Evolutionary conservation across 2,797 vertebrate species (phyloP).

Genomic region (Cuniculus paca): DNA sequence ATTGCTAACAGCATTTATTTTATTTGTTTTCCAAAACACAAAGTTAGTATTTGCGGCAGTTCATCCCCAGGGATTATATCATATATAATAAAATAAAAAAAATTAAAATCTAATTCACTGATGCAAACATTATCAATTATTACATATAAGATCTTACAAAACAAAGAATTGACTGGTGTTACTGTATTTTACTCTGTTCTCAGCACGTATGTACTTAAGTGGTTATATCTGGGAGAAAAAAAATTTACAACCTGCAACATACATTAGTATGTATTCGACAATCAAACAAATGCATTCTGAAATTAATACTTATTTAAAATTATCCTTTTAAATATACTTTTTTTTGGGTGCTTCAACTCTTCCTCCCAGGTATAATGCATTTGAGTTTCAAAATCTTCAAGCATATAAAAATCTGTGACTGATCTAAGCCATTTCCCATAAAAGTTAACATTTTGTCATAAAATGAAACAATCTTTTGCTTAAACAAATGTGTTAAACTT

Average conservation of each 20-base stretch:
- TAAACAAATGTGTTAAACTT: background rate
- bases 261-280: background rate
- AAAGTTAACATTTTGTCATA: background rate
- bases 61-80: background rate
- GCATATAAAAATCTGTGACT: background rate
- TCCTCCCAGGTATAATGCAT: background rate
- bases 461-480: constrained; percentile 19
- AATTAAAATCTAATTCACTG: background rate
- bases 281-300: background rate
- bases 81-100: constrained; percentile 6
- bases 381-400: background rate
- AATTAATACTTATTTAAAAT: constrained; percentile 34
- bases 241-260: background rate
- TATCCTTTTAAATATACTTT: background rate
- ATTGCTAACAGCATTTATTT: background rate
- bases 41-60: background rate
- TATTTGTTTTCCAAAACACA: background rate
- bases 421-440: background rate
- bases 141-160: background rate
- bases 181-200: background rate
- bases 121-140: background rate
- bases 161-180: background rate
- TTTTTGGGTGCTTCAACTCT: background rate
- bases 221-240: background rate
- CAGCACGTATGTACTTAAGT: background rate